Evolutionary conservation across 1,140 invertebrate genomes (phyloP).

Genomic region (Hormaphis cornu): DNA sequence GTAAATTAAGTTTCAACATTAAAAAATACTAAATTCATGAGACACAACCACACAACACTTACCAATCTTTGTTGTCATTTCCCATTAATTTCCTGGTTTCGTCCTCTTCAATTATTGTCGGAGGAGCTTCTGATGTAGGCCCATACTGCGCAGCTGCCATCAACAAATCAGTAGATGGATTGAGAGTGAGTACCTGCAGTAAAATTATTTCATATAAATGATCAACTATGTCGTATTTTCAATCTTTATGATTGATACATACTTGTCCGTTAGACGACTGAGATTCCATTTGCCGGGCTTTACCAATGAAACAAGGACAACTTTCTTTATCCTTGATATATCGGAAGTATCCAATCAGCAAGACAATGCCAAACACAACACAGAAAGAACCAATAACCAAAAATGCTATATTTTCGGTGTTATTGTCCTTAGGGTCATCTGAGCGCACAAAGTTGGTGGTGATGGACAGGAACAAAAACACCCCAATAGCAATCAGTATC

Average conservation of each 20-base stretch:
- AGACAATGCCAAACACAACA: slow-evolving; percentile 37
- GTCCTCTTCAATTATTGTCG: slow-evolving; percentile 47
- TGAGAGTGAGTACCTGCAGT: slow-evolving; percentile 43
- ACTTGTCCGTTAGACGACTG: slow-evolving; percentile 41
- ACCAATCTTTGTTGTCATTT: slow-evolving; percentile 56
- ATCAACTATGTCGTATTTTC: no score
- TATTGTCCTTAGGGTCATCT: slow-evolving; percentile 5
- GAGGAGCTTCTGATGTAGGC: slow-evolving; percentile 56
- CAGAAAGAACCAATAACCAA: slow-evolving; percentile 37
- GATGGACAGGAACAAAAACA: slow-evolving; percentile 3
- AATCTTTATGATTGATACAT: slow-evolving; percentile 17
- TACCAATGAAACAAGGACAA: slow-evolving; percentile 39
- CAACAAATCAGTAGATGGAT: slow-evolving; percentile 60
- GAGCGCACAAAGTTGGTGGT: neutral
- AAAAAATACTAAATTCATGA: neutral
- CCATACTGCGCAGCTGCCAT: slow-evolving; percentile 57
- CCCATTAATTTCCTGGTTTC: slow-evolving; percentile 58
- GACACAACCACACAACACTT: slow-evolving; percentile 35
- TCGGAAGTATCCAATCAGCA: slow-evolving; percentile 37
- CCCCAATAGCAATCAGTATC: neutral
- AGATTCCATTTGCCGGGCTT: slow-evolving; percentile 40
- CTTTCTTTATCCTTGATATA: slow-evolving; percentile 39
- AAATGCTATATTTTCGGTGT: slow-evolving; percentile 17
- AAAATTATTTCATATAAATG: neutral
- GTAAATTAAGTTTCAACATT: neutral